Conservation (phyloP, 2,797 vertebrate genomes). For the Amblyraja radiata region DNA sequence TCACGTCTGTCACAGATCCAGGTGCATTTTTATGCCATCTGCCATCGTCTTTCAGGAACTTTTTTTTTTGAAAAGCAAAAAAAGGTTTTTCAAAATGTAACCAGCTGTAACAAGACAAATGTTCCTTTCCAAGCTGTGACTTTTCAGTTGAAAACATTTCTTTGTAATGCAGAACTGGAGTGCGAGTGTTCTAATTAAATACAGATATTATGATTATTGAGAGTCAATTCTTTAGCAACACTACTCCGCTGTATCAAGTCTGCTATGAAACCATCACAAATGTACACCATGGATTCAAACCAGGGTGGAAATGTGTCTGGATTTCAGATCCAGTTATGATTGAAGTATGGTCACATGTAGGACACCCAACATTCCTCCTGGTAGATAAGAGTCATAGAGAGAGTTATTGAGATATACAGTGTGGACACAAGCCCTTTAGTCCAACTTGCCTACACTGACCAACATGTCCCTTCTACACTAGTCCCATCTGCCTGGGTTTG, state of each 20-base stretch:
- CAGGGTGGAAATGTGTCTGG: not conserved
- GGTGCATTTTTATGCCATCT: conserved; percentile 29
- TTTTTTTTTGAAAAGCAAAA: conserved; percentile 18
- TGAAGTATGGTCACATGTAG: not conserved
- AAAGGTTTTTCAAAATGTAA: conserved; percentile 33
- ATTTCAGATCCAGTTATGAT: not conserved
- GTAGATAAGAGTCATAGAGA: no score
- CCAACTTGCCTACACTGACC: no score
- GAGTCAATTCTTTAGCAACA: not conserved
- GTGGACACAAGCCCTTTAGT: no score
- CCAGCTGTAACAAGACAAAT: conserved; percentile 31
- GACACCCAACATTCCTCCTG: not conserved
- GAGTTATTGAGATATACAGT: no score
- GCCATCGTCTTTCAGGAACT: conserved; percentile 3
- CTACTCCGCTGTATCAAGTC: not conserved
- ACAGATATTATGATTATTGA: conserved; percentile 1
- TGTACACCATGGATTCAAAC: not conserved
- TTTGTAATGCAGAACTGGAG: conserved; percentile 19
- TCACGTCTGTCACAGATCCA: conserved; percentile 21
- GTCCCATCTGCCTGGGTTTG: no score
- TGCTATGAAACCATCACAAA: not conserved
- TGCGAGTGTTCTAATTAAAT: conserved; percentile 17
- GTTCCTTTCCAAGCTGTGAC: not conserved
- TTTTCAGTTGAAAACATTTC: not conserved
- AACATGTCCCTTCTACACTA: no score